Evolutionary conservation across 2,113 vertebrate genomes (phyloP).

Genomic region (Talpa occidentalis): DNA sequence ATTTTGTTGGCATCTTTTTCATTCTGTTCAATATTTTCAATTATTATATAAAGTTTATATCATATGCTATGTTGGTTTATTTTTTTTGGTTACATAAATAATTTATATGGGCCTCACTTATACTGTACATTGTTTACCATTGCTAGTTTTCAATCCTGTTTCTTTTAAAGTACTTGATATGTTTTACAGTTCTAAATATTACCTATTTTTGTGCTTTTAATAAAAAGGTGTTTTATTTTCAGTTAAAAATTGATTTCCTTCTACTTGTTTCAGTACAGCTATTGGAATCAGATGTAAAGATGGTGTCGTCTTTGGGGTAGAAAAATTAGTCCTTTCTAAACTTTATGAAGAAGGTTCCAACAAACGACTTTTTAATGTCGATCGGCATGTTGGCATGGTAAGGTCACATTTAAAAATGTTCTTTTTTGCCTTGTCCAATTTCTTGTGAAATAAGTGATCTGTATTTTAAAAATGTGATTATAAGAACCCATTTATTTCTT

Average conservation of each 20-base stretch:
- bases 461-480: conserved; percentile 30
- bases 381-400: conserved; percentile 98
- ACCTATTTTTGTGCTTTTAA: too few relatives aligned
- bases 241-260: conserved; percentile 41
- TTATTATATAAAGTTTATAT: background rate
- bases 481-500: conserved; percentile 41
- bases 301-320: conserved; percentile 97
- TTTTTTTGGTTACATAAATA: background rate
- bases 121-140: background rate
- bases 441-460: conserved; percentile 53
- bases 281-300: conserved; percentile 98
- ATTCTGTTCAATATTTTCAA: background rate
- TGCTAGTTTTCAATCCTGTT: conserved; percentile 43
- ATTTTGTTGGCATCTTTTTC: conserved; percentile 22
- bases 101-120: conserved; percentile 24
- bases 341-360: conserved; percentile 99
- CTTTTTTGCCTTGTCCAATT: conserved; percentile 13
- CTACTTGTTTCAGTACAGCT: conserved; percentile 92
- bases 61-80: background rate
- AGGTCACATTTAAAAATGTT: conserved; percentile 73
- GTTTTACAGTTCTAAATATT: too few relatives aligned
- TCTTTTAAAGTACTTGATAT: conserved; percentile 28
- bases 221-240: conserved; percentile 22
- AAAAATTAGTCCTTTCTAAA: conserved; percentile 98
- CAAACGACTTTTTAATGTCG: conserved; percentile 98